Evolutionary conservation across 2,888 invertebrate species (phyloP).

Genomic region (Napeogenes inachia): DNA sequence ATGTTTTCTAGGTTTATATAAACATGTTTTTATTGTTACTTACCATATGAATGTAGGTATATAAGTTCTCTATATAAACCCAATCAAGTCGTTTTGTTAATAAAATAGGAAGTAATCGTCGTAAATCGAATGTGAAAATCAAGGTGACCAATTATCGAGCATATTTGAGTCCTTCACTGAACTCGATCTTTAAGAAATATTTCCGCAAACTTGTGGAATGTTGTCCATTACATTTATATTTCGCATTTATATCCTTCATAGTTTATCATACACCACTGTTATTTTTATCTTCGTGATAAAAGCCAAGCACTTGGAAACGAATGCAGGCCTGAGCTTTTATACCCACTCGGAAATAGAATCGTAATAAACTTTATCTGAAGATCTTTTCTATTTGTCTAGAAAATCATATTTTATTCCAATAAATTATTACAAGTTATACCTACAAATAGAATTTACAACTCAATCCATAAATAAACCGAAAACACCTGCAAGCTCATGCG

Average conservation of each 20-base stretch:
- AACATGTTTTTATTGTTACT: no score
- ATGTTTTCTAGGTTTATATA: no score
- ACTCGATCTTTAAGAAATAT: conserved; percentile 15
- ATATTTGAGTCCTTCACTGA: conserved; percentile 27
- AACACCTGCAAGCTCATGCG: background rate
- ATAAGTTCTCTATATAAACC: no score
- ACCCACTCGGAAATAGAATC: conserved; percentile 38
- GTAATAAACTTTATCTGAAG: conserved; percentile 14
- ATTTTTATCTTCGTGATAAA: conserved; percentile 42
- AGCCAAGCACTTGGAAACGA: conserved; percentile 36
- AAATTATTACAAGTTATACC: no score
- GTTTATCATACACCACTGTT: background rate
- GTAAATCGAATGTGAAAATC: no score
- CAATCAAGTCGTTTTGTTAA: conserved; percentile 1
- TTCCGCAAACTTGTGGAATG: no score
- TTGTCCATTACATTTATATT: background rate
- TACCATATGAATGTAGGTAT: no score
- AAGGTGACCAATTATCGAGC: conserved; percentile 19
- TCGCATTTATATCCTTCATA: background rate
- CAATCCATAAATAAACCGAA: no score
- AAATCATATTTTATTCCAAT: no score
- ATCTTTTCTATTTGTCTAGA: background rate
- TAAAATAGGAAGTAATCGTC: conserved; percentile 22
- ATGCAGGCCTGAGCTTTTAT: conserved; percentile 34
- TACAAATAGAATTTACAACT: no score